phyloP scores from a whole-genome alignment of 2,797 vertebrate species.

The Benthosema pterotum region DNA sequence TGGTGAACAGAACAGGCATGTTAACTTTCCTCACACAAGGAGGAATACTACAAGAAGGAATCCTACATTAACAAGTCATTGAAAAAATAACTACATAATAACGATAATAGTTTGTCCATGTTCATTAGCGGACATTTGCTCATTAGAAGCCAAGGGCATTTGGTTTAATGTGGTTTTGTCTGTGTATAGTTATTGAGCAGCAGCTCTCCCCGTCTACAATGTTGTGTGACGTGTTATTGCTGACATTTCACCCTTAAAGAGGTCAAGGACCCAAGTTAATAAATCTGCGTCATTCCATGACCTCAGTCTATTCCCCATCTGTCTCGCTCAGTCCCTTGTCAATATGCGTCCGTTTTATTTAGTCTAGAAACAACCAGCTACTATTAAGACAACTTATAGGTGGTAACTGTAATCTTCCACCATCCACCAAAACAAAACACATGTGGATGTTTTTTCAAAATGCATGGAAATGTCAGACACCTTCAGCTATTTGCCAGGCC shows the following conservation, averaged over 20 bases:
- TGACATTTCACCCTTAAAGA: constrained; percentile 41
- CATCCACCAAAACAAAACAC: constrained; percentile 15
- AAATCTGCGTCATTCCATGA: constrained; percentile 45
- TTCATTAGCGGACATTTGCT: background rate
- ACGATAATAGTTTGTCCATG: background rate
- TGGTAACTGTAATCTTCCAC: constrained; percentile 39
- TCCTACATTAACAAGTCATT: constrained; percentile 19
- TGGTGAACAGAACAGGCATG: constrained; percentile 39
- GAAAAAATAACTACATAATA: too few species aligned
- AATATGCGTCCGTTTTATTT: background rate
- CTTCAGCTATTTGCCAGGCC: too few species aligned
- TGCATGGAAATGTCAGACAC: too few species aligned
- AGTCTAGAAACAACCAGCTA: constrained; percentile 24
- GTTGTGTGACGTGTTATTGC: constrained; percentile 26
- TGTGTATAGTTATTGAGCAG: background rate
- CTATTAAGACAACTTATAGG: constrained; percentile 18
- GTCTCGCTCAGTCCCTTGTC: constrained; percentile 19
- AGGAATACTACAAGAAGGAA: constrained; percentile 10
- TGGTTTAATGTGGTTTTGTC: constrained; percentile 1
- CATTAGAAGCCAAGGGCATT: constrained; percentile 1
- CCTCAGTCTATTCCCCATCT: constrained; percentile 27
- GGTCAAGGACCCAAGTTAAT: constrained; percentile 64
- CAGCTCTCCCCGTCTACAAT: constrained; percentile 8
- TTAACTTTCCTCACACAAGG: constrained; percentile 35
- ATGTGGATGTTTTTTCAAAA: background rate